phyloP scores from a whole-genome alignment of 2,888 invertebrate genomes.

The Panopea generosa region DNA sequence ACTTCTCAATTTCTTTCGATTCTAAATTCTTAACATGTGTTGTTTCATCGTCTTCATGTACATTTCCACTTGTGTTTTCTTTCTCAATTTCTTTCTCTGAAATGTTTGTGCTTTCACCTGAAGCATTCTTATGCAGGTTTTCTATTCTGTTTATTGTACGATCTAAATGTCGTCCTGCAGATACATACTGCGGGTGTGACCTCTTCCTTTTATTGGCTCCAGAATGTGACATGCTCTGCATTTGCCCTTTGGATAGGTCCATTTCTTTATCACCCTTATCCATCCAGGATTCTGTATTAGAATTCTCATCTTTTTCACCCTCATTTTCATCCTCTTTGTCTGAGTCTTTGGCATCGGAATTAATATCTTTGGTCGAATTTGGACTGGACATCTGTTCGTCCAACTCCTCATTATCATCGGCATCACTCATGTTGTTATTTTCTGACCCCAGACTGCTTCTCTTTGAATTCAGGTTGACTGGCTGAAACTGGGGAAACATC shows the following conservation, averaged over 20 bases:
- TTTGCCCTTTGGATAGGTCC: conserved; percentile 40
- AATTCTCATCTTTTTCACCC: conserved; percentile 59
- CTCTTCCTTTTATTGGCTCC: conserved; percentile 90
- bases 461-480: conserved; percentile 61
- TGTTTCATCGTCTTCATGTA: conserved; percentile 26
- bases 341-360: conserved; percentile 55
- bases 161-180: conserved; percentile 89
- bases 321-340: conserved; percentile 47
- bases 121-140: background rate
- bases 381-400: conserved; percentile 46
- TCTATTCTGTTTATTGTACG: conserved; percentile 64
- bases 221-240: conserved; percentile 47
- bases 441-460: conserved; percentile 23
- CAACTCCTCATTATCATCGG: conserved; percentile 52
- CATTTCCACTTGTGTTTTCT: conserved; percentile 64
- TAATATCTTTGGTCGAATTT: conserved; percentile 58
- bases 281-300: conserved; percentile 45
- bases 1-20: conserved; percentile 63
- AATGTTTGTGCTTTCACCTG: conserved; percentile 30
- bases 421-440: conserved; percentile 42
- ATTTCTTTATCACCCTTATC: conserved; percentile 50
- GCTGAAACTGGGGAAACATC: conserved; percentile 84
- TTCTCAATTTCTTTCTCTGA: conserved; percentile 60
- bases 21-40: conserved; percentile 40
- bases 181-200: conserved; percentile 98